A percentile compares a stretch with the other conserved stretches of the same genome.
Conservation (phyloP, 2,797 vertebrate species). For the Paedocypris micromegethes region DNA sequence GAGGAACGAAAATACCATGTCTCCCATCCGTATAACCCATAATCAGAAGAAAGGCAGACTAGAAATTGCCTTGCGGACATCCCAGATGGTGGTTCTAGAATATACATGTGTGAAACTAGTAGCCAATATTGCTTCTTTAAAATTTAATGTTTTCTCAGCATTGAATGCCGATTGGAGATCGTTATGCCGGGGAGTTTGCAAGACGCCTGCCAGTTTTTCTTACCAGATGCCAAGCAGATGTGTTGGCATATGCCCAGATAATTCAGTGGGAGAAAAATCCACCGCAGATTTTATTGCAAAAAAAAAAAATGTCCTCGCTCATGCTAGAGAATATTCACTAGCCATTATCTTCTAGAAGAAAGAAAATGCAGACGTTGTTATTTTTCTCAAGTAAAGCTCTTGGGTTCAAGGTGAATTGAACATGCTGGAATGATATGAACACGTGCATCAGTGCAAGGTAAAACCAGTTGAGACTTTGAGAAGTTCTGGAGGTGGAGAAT, state of each 20-base stretch:
- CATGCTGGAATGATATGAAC: conserved; percentile 24
- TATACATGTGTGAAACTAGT: conserved; percentile 22
- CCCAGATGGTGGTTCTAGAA: conserved; percentile 3
- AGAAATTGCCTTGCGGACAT: conserved; percentile 16
- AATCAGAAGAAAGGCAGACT: conserved; percentile 14
- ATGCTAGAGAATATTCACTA: conserved; percentile 20
- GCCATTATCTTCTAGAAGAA: conserved; percentile 12
- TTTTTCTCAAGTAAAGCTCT: conserved; percentile 9
- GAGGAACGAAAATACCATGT: conserved; percentile 10
- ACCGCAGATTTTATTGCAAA: conserved; percentile 13
- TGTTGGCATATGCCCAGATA: conserved; percentile 36
- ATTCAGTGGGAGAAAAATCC: conserved; percentile 24
- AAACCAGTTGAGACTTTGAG: conserved; percentile 37
- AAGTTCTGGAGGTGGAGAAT: conserved; percentile 32
- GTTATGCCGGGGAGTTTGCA: conserved; percentile 17
- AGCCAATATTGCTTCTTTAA: conserved; percentile 32
- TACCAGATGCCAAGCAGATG: conserved; percentile 47
- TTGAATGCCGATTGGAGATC: conserved; percentile 13
- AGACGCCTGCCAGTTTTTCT: conserved; percentile 29
- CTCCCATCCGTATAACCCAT: conserved; percentile 14
- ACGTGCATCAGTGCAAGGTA: conserved; percentile 11
- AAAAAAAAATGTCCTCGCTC: neutral
- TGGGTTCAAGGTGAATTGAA: conserved; percentile 7
- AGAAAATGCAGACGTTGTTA: conserved; percentile 33
- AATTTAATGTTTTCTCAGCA: conserved; percentile 19